A percentile compares a stretch with the other conserved stretches of the same genome.
phyloP scores from a whole-genome alignment of 2,797 vertebrate genomes.

The Acipenser ruthenus region DNA sequence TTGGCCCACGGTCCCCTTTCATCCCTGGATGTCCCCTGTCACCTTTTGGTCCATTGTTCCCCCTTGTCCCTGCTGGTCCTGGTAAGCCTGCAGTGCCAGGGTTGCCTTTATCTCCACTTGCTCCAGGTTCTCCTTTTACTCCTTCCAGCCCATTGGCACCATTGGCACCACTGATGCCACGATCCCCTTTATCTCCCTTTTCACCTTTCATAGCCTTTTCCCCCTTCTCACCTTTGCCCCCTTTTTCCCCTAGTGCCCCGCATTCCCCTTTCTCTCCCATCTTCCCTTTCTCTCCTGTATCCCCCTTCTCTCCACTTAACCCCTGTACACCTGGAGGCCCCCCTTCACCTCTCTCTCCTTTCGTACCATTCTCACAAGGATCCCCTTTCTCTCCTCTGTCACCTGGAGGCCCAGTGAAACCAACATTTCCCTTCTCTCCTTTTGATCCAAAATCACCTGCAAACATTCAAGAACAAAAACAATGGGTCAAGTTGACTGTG shows the following conservation, averaged over 20 bases:
- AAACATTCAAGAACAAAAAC: conserved; percentile 22
- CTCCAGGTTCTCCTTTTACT: conserved; percentile 65
- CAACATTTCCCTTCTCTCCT: conserved; percentile 74
- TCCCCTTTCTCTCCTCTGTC: conserved; percentile 75
- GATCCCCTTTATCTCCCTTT: conserved; percentile 72
- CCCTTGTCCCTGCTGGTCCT: conserved; percentile 70
- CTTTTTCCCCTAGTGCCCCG: conserved; percentile 68
- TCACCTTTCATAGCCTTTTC: conserved; percentile 69
- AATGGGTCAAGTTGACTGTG: neutral
- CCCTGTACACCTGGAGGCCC: conserved; percentile 68
- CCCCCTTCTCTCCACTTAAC: conserved; percentile 55
- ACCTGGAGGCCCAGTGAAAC: conserved; percentile 70
- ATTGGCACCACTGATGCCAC: conserved; percentile 61
- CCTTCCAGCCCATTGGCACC: conserved; percentile 69
- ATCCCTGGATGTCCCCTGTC: conserved; percentile 72
- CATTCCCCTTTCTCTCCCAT: conserved; percentile 75
- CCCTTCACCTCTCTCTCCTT: conserved; percentile 77
- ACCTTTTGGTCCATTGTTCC: conserved; percentile 70
- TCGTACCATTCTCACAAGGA: conserved; percentile 70
- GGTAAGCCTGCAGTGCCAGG: conserved; percentile 54
- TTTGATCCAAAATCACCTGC: conserved; percentile 77
- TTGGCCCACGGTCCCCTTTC: conserved; percentile 70
- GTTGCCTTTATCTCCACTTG: conserved; percentile 75
- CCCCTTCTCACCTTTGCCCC: conserved; percentile 72
- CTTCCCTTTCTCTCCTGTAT: conserved; percentile 73